phyloP scores from a whole-genome alignment of 2,113 vertebrate species.

The Pampusana beccarii region DNA sequence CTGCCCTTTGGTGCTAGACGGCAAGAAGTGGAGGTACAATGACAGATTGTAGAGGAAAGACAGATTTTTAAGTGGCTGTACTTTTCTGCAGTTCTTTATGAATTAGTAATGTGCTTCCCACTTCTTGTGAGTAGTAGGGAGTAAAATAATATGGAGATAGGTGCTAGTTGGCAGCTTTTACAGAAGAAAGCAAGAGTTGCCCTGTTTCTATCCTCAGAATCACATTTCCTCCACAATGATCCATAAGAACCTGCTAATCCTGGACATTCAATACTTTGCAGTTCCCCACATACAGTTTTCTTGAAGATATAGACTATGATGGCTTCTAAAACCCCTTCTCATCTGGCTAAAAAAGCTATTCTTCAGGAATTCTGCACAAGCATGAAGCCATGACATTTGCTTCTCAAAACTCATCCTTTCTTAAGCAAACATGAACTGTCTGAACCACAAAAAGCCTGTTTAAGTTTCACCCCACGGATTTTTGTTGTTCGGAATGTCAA shows the following conservation, averaged over 20 bases:
- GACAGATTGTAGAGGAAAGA: not conserved
- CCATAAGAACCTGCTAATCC: not conserved
- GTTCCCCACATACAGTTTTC: not conserved
- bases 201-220: not conserved
- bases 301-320: not conserved
- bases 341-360: not conserved
- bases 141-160: not conserved
- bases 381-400: not conserved
- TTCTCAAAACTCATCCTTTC: not conserved
- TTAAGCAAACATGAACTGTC: not conserved
- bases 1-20: not conserved
- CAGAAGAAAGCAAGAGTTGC: not conserved
- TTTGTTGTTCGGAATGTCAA: constrained; percentile 43
- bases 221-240: not conserved
- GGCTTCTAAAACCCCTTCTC: not conserved
- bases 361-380: not conserved
- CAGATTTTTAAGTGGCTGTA: not conserved
- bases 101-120: not conserved
- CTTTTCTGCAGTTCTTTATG: not conserved
- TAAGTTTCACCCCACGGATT: not conserved
- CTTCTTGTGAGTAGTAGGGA: not conserved
- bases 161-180: not conserved
- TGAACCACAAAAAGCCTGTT: not conserved
- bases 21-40: not conserved
- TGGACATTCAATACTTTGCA: not conserved